Conservation (phyloP, 2,888 invertebrate species). For the Ormyrus pomaceus region DNA sequence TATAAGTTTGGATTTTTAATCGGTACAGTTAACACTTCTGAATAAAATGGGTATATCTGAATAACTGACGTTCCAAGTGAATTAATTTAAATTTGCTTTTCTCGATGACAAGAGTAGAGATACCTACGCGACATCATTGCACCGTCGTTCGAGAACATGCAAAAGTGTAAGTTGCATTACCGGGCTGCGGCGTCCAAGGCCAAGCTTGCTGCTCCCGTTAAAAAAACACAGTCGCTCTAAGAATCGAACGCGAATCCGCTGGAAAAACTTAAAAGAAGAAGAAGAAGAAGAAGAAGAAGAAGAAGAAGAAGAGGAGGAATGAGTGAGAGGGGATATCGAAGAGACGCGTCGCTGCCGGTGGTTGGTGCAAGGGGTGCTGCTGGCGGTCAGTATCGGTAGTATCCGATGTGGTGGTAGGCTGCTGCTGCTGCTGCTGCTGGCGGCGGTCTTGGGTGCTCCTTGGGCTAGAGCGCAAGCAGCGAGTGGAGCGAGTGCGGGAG, state of each 20-base stretch:
- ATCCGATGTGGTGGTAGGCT: slow-evolving; percentile 57
- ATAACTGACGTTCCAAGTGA: too few relatives aligned
- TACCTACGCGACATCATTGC: too few relatives aligned
- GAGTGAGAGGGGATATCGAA: too few relatives aligned
- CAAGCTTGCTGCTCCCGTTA: not conserved
- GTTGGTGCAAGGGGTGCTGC: not conserved
- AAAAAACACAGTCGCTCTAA: not conserved
- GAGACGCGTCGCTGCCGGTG: too few relatives aligned
- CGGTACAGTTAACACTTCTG: too few relatives aligned
- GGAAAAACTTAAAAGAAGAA: not conserved
- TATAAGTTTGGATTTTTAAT: too few relatives aligned
- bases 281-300: too few relatives aligned
- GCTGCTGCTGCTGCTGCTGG: slow-evolving; percentile 13
- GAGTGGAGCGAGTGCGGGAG: slow-evolving; percentile 76
- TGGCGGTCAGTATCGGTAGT: slow-evolving; percentile 52
- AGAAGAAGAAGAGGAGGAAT: too few relatives aligned
- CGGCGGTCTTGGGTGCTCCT: slow-evolving; percentile 17
- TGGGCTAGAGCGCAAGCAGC: slow-evolving; percentile 76
- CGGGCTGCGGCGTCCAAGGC: slow-evolving; percentile 34
- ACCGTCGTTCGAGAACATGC: not conserved
- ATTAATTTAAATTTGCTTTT: too few relatives aligned
- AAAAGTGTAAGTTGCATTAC: slow-evolving; percentile 43
- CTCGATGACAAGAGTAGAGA: too few relatives aligned
- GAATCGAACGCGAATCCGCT: not conserved
- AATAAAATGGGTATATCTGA: too few relatives aligned